Evolutionary conservation across 2,113 vertebrate genomes (phyloP).

Genomic region (Grammomys surdaster): DNA sequence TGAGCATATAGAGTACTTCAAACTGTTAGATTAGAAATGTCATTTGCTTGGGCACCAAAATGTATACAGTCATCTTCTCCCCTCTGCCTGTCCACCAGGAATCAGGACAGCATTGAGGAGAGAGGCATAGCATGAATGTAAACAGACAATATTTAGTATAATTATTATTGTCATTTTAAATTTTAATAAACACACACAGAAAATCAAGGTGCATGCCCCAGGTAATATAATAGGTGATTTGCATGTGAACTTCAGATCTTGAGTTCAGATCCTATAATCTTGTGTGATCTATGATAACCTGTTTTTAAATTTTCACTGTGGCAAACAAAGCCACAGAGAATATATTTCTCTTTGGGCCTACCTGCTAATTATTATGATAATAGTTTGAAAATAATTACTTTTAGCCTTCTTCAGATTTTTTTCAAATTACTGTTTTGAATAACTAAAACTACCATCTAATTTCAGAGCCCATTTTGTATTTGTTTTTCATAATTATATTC

Average conservation of each 20-base stretch:
- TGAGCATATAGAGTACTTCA: background rate
- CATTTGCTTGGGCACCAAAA: background rate
- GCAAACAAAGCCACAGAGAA: background rate
- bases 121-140: background rate
- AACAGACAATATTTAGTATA: background rate
- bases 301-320: background rate
- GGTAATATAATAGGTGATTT: background rate
- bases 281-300: background rate
- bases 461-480: constrained; percentile 56
- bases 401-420: constrained; percentile 34
- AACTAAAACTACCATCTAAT: constrained; percentile 17
- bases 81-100: too few species aligned
- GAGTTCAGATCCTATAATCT: background rate
- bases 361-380: constrained; percentile 30
- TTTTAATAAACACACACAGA: background rate
- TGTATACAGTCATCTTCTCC: background rate
- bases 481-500: constrained; percentile 65
- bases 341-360: background rate
- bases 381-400: constrained; percentile 29
- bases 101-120: background rate
- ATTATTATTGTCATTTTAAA: background rate
- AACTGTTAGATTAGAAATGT: background rate
- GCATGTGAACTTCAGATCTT: background rate
- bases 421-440: constrained; percentile 43
- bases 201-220: background rate